Evolutionary conservation across 2,113 vertebrate species (phyloP).

Genomic region (Pomatostomus ruficeps): DNA sequence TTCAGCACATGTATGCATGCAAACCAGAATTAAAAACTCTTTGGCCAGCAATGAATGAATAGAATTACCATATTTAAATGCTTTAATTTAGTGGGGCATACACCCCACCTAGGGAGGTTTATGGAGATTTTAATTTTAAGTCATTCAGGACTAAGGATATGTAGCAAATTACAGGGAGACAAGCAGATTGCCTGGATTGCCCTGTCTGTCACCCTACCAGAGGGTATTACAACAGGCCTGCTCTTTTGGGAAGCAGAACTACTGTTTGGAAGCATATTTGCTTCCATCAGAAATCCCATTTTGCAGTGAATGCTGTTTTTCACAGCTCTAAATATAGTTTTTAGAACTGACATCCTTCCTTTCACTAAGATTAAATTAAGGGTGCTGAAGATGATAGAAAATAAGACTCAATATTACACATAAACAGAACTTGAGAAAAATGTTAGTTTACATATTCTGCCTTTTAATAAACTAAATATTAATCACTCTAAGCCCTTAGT

Average conservation of each 20-base stretch:
- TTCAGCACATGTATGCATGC: not conserved
- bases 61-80: not conserved
- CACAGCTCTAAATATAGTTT: not conserved
- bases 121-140: not conserved
- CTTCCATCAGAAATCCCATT: not conserved
- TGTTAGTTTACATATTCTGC: not conserved
- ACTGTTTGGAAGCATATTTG: not conserved
- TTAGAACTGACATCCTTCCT: not conserved
- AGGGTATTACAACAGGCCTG: not conserved
- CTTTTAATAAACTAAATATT: not conserved
- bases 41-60: not conserved
- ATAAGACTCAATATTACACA: not conserved
- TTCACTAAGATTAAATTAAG: not conserved
- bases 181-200: not conserved
- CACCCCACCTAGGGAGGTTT: fast-evolving
- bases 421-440: not conserved
- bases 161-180: not conserved
- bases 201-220: not conserved
- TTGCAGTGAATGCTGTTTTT: not conserved
- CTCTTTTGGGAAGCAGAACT: not conserved
- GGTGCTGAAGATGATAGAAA: not conserved
- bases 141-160: not conserved
- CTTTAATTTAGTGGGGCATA: not conserved
- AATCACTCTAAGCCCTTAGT: not conserved
- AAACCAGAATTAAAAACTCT: not conserved